Evolutionary conservation across 1,140 invertebrate species (phyloP).

Genomic region (Lerema accius): DNA sequence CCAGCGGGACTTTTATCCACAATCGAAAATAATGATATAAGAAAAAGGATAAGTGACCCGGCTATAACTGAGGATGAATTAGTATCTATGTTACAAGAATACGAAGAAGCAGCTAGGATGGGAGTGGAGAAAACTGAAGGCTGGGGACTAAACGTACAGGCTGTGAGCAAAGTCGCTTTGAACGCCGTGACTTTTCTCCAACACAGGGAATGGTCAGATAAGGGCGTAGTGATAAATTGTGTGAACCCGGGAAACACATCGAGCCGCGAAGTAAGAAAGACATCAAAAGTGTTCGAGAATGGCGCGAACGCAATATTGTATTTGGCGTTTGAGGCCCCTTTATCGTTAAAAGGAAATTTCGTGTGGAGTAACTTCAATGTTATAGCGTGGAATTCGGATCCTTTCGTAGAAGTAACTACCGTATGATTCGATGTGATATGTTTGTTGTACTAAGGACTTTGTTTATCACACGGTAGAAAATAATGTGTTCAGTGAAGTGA

Average conservation of each 20-base stretch:
- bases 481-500: constrained; percentile 5
- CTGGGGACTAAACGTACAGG: constrained; percentile 64
- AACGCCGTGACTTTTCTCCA: constrained; percentile 74
- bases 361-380: constrained; percentile 78
- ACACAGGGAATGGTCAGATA: constrained; percentile 66
- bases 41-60: constrained; percentile 65
- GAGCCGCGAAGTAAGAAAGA: constrained; percentile 60
- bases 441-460: constrained; percentile 13
- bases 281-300: constrained; percentile 67
- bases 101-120: constrained; percentile 64
- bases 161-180: constrained; percentile 72
- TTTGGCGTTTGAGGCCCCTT: constrained; percentile 69
- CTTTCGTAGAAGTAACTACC: constrained; percentile 70
- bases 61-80: constrained; percentile 67
- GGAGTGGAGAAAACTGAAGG: constrained; percentile 72
- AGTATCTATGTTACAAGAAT: constrained; percentile 69
- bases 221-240: constrained; percentile 71
- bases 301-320: constrained; percentile 76
- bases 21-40: constrained; percentile 66
- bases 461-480: neutral
- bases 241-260: constrained; percentile 68
- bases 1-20: constrained; percentile 69
- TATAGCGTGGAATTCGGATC: constrained; percentile 75
- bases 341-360: constrained; percentile 73
- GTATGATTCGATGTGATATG: constrained; percentile 46